Evolutionary conservation across 2,113 vertebrate genomes (phyloP).

Genomic region (Danionella cerebrum): DNA sequence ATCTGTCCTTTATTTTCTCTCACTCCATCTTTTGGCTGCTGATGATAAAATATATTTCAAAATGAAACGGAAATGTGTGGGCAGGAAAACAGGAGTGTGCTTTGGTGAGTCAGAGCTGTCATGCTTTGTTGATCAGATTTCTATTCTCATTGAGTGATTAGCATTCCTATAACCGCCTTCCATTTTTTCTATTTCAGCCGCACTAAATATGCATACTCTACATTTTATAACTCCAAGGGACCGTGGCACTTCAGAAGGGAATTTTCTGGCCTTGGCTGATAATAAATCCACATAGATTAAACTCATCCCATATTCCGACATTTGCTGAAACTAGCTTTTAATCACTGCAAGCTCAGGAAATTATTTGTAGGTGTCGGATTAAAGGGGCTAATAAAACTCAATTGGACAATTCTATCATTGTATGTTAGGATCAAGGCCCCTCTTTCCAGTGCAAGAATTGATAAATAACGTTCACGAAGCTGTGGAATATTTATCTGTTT

Average conservation of each 20-base stretch:
- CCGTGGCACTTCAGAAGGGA: not conserved
- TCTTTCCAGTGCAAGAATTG: no score
- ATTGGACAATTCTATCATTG: no score
- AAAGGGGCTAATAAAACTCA: no score
- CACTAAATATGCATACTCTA: not conserved
- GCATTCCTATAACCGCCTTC: constrained; percentile 9
- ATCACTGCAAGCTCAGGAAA: not conserved
- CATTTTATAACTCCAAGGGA: constrained; percentile 10
- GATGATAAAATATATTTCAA: constrained; percentile 48
- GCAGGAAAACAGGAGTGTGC: constrained; percentile 49
- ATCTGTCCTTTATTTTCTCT: constrained; percentile 41
- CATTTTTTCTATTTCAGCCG: constrained; percentile 4
- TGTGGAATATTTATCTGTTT: no score
- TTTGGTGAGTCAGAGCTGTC: constrained; percentile 47
- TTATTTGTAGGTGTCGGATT: no score
- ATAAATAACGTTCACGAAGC: no score
- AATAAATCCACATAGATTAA: not conserved
- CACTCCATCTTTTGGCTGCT: constrained; percentile 39
- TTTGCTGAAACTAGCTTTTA: not conserved
- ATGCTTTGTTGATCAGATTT: constrained; percentile 55
- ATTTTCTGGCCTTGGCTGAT: not conserved
- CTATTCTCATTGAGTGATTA: constrained; percentile 54
- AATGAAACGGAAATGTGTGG: constrained; percentile 52
- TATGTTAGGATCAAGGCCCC: no score
- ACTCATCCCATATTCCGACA: not conserved